Percentiles rank a stretch among this genome's conserved stretches.
phyloP scores from a whole-genome alignment of 2,888 invertebrate species.

The Gymnosoma rotundatum region DNA sequence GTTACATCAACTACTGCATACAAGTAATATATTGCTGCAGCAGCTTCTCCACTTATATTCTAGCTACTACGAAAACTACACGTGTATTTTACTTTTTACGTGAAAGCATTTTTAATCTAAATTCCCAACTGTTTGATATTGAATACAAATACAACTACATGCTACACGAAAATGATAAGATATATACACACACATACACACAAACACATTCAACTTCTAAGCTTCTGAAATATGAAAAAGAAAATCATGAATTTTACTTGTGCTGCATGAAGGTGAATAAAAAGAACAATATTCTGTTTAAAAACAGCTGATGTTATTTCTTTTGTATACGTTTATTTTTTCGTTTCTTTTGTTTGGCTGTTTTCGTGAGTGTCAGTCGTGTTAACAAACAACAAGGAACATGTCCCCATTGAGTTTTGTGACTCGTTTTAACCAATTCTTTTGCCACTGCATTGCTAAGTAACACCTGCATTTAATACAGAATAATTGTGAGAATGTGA shows the following conservation, averaged over 20 bases:
- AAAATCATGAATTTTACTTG: slow-evolving; percentile 55
- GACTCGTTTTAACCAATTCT: neutral
- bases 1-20: slow-evolving; percentile 29
- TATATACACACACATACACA: neutral
- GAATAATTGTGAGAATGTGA: slow-evolving; percentile 56
- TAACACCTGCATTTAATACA: slow-evolving; percentile 67
- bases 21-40: slow-evolving; percentile 18
- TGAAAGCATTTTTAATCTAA: slow-evolving; percentile 82
- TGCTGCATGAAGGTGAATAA: slow-evolving; percentile 48
- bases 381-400: slow-evolving; percentile 39
- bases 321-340: neutral
- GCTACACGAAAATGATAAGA: neutral
- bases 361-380: neutral
- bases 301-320: slow-evolving; percentile 55
- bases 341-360: neutral
- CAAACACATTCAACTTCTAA: neutral
- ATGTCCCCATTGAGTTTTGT: slow-evolving; percentile 21
- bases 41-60: slow-evolving; percentile 25
- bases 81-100: slow-evolving; percentile 74
- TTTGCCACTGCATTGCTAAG: slow-evolving; percentile 40
- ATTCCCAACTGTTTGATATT: slow-evolving; percentile 81
- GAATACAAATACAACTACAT: slow-evolving; percentile 72
- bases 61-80: slow-evolving; percentile 33
- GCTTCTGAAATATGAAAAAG: slow-evolving; percentile 17
- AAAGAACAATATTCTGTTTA: slow-evolving; percentile 57